Percentiles rank a stretch among this genome's conserved stretches.
Conservation (phyloP, 1,140 invertebrate species). For the Trachelipus rathkii region DNA sequence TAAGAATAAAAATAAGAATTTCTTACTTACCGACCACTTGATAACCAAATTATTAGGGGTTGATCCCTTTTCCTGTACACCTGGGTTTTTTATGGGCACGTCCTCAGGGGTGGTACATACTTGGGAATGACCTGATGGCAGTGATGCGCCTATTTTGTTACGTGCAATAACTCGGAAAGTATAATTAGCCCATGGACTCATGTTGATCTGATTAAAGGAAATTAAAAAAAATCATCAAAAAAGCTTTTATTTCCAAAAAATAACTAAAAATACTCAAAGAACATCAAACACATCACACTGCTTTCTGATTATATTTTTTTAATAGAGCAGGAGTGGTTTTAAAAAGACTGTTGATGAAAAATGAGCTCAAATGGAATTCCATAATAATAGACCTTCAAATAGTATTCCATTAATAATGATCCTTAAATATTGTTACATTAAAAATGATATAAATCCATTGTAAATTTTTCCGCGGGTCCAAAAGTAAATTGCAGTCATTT, state of each 20-base stretch:
- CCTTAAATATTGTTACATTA: too few relatives aligned
- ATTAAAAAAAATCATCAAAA: background rate
- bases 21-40: conserved; percentile 75
- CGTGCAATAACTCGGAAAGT: conserved; percentile 89
- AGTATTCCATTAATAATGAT: too few relatives aligned
- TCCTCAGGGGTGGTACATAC: conserved; percentile 81
- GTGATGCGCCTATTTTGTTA: conserved; percentile 88
- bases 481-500: too few relatives aligned
- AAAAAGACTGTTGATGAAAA: too few relatives aligned
- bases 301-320: background rate
- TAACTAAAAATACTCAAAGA: background rate
- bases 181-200: conserved; percentile 92
- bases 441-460: too few relatives aligned
- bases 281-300: background rate
- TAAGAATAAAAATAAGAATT: background rate
- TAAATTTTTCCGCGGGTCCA: too few relatives aligned
- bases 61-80: conserved; percentile 84
- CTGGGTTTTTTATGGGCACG: conserved; percentile 89
- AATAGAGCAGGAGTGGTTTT: too few relatives aligned
- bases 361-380: too few relatives aligned
- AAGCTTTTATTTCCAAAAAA: background rate
- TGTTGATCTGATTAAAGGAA: conserved; percentile 55
- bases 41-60: conserved; percentile 87
- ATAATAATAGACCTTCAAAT: too few relatives aligned
- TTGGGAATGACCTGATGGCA: conserved; percentile 72